phyloP scores from a whole-genome alignment of 2,113 vertebrate species.

The Meleagris gallopavo region DNA sequence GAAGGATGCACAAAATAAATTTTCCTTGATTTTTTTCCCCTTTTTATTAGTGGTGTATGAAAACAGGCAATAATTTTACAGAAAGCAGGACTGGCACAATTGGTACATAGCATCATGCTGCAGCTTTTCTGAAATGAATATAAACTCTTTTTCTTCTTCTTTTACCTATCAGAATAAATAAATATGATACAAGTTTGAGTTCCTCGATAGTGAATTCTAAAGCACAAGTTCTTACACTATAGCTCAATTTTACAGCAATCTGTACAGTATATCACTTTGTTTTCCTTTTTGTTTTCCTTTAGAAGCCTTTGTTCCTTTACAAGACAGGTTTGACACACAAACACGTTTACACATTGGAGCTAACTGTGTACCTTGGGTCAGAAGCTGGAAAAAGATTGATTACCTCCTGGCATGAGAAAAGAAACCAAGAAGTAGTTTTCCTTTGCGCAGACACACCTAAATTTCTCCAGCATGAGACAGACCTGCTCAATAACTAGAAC shows the following conservation, averaged over 20 bases:
- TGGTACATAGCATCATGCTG: constrained; percentile 78
- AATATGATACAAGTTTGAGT: constrained; percentile 79
- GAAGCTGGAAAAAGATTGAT: neutral
- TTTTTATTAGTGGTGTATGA: constrained; percentile 80
- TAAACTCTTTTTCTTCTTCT: constrained; percentile 56
- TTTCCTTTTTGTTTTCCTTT: constrained; percentile 43
- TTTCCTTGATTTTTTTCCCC: neutral
- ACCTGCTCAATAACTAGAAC: neutral
- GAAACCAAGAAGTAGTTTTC: constrained; percentile 24
- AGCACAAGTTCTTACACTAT: constrained; percentile 80
- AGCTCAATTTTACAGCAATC: constrained; percentile 76
- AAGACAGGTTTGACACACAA: constrained; percentile 52
- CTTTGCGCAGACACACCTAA: neutral
- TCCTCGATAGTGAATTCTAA: constrained; percentile 74
- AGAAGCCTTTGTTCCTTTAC: constrained; percentile 70
- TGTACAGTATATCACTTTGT: constrained; percentile 63
- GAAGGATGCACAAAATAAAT: neutral
- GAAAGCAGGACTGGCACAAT: constrained; percentile 74
- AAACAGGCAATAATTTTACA: constrained; percentile 82
- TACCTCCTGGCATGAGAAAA: constrained; percentile 14
- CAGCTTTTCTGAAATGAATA: constrained; percentile 65
- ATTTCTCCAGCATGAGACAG: neutral
- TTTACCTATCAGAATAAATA: constrained; percentile 84
- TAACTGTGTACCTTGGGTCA: constrained; percentile 45
- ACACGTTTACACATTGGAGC: constrained; percentile 15